A percentile compares a stretch with the other conserved stretches of the same genome.
These are phyloP conservation scores for Formica aserva DNA, from an alignment of 2,888 invertebrate species.

Conservation along the genomic window DNA sequence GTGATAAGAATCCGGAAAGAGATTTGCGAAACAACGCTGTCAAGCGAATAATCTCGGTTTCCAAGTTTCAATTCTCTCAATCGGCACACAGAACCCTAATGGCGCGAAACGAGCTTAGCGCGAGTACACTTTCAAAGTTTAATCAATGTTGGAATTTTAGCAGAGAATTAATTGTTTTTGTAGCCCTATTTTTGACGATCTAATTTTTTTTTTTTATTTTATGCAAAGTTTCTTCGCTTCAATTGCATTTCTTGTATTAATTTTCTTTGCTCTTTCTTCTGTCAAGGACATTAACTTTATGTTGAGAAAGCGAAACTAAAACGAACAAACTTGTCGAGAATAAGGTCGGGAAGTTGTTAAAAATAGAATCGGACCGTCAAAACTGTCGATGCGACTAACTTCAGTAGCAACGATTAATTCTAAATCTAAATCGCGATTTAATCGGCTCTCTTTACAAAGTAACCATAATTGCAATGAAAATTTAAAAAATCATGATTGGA, in stretches of 20 bases:
- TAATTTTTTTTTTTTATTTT: neutral
- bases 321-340: neutral
- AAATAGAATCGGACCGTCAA: neutral
- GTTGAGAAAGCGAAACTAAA: neutral
- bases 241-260: neutral
- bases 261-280: neutral
- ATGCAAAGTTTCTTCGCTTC: neutral
- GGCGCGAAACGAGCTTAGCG: slow-evolving; percentile 13
- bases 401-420: neutral
- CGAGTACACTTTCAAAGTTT: neutral
- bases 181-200: neutral
- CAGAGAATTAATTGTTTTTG: neutral
- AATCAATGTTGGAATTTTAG: neutral
- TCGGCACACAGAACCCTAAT: neutral
- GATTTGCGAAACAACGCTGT: neutral
- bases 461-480: neutral
- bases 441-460: no score
- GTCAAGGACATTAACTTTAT: neutral
- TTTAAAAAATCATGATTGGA: neutral
- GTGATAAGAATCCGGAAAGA: neutral
- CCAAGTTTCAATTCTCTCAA: neutral
- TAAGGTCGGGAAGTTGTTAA: neutral
- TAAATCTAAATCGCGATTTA: neutral
- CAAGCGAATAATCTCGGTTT: neutral
- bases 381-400: neutral